These are phyloP conservation scores for Anabacerthia variegaticeps DNA, from an alignment of 2,797 vertebrate species.

Conservation along the genomic window DNA sequence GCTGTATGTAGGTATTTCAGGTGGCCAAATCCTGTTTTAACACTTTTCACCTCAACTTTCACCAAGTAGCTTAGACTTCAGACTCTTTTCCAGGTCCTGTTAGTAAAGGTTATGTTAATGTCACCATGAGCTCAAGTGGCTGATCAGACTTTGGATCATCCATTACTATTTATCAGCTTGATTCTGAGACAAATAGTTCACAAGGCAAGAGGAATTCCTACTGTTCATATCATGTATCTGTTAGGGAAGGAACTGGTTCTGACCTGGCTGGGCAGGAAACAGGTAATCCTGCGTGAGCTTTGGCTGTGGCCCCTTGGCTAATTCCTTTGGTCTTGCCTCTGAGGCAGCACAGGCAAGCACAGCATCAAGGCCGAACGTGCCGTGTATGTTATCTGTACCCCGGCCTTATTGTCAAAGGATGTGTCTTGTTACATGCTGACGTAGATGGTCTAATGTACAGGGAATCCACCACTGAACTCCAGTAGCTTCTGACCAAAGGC, in stretches of 20 bases:
- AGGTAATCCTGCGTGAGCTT: background rate
- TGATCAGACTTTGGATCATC: background rate
- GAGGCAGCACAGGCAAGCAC: background rate
- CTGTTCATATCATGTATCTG: fast-evolving
- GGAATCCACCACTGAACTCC: background rate
- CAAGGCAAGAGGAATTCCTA: background rate
- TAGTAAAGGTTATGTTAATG: background rate
- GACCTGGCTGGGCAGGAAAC: background rate
- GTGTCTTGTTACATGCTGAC: background rate
- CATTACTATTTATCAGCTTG: background rate
- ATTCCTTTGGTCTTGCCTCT: background rate
- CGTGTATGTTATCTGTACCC: background rate
- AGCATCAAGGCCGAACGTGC: fast-evolving
- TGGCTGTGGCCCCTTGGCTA: fast-evolving
- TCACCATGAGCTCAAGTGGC: background rate
- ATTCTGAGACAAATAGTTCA: background rate
- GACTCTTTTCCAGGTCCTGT: background rate
- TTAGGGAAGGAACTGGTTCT: background rate
- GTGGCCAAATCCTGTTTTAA: background rate
- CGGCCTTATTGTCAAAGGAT: background rate
- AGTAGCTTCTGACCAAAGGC: background rate
- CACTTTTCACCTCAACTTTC: background rate
- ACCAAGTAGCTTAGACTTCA: background rate
- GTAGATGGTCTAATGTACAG: background rate
- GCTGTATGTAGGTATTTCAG: background rate